These are phyloP conservation scores for Artibeus jamaicensis DNA, from an alignment of 2,797 vertebrate species.

Conservation along the genomic window DNA sequence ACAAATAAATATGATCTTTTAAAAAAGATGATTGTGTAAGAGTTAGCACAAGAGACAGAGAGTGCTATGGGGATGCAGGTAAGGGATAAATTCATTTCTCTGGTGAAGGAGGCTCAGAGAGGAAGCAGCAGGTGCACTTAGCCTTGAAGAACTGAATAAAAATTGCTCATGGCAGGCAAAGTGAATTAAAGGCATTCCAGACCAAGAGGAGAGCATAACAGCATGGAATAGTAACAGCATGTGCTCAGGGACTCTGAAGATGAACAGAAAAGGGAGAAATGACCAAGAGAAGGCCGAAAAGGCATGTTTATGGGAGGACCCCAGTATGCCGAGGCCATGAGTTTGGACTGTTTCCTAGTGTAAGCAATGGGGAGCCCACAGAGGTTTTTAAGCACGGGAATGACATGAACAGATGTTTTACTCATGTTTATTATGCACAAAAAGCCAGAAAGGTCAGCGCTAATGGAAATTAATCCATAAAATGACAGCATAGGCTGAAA, in stretches of 20 bases:
- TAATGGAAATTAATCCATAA: constrained; percentile 73
- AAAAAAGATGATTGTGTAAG: not conserved
- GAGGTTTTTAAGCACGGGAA: constrained; percentile 31
- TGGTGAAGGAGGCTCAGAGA: not conserved
- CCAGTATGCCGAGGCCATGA: not conserved
- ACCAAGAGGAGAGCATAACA: not conserved
- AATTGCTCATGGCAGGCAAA: not conserved
- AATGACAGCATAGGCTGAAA: constrained; percentile 70
- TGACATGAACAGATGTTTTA: constrained; percentile 71
- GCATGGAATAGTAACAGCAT: not conserved
- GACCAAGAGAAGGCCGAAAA: not conserved
- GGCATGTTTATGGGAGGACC: not conserved
- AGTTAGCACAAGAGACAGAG: not conserved
- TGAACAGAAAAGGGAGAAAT: not conserved
- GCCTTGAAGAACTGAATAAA: not conserved
- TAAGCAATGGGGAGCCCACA: not conserved
- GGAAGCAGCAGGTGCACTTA: not conserved
- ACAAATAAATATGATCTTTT: not conserved
- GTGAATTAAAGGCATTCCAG: not conserved
- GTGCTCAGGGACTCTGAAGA: not conserved
- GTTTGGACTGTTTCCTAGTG: constrained; percentile 15
- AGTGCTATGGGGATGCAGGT: not conserved
- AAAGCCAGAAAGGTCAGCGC: constrained; percentile 54
- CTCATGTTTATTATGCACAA: constrained; percentile 56
- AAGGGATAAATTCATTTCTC: not conserved